Base-by-base conservation (phyloP, 1,140 invertebrate genomes). In the Drosophila pruinosa region DNA sequence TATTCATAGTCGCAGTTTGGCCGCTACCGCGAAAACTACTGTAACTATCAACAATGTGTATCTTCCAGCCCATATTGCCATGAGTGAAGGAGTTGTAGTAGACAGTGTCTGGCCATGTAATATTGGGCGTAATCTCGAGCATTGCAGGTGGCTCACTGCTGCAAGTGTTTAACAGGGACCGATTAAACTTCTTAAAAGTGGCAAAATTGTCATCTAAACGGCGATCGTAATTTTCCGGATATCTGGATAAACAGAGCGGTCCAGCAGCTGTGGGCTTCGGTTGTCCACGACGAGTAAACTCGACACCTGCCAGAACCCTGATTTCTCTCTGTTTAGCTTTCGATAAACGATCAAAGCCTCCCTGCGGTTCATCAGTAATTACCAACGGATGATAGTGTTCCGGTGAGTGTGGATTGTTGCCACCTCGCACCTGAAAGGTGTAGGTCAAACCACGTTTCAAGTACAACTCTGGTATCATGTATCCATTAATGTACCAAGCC, bases 41-140 rank as follows among this genome's bases (percentile, higher is more conserved):
- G 69, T 94, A 95, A 69, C 93, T 93, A 75, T 98, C 96, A 0
- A 98, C 94, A 15, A 98, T 94, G 74, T 96, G 94, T 72, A 98
- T 97, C 91, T 96, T 97, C 94, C 96, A 97, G 15, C 97, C 97
- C 96, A 98, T 97, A 80, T 97, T 97, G 1, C 95, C 93, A 71
- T 97, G 96, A 0, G 96, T 97, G 91, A 97, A 98, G 50, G 97
- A 98, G 92, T 98, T 96, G 89, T 98, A 99, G 92, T 98, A 99
- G 12, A 99, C 97, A 6, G 94, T 93, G 90, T 98, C 97, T 0
- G 98, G 97, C 96, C 97, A 98, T 0, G 96, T 94, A 8, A 95
- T 94, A 90, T 98, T 98, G 1, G 98, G 98, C 2, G 96, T 96
- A 2, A 98, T 94, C 90, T 95, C 94, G 6, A 98, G 92, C 10